Base-by-base conservation (phyloP, 1,140 invertebrate genomes). In the Ostrea denselamellosa region DNA sequence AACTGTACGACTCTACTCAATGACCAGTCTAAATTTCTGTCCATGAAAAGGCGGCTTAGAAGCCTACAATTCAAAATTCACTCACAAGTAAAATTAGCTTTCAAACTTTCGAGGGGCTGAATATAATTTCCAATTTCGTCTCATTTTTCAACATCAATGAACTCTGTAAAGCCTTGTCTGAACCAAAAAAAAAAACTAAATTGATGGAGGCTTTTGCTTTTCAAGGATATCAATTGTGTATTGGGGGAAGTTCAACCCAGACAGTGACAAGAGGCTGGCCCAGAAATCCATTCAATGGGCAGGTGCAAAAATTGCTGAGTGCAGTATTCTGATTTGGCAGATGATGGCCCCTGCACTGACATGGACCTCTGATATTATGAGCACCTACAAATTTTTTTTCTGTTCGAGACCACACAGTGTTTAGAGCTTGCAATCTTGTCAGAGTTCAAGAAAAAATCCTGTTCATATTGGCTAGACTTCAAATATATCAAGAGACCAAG, bases 211-310 rank as follows among this genome's bases (percentile, higher is more conserved):
- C 28, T 77, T 77, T 77, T 28, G 68, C 68, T 77, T 77, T 77
- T 77, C 68, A 77, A 77, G 68, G 68, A 77, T 77, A 77, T 77
- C 68, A 77, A 77, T 77, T 77, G 68, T 77, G 68, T 77, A 77
- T 77, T 77, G 68, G 68, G 56, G 68, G 68, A 77, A 77, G 68
- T 77, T 77, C 68, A 77, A 34, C 68, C 28, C 68, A 25, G 68
- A 77, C 68, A 77, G 68, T 77, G 68, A 77, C 68, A 77, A 77
- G 68, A 77, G 68, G 68, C 28, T 77, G 68, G 68, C 68, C 68
- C 25, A 77, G 8, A 77, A 34, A 77, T 28, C 68, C 68, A 77
- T 25, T 25, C 68, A 77, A 28, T 77, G 25, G 68, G 25, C 68
- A 77, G 68, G 68, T 77, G 68, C 68, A 77, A 77, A 77, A 77